Conservation (phyloP, 2,113 vertebrate species). For the Hippolais icterina region DNA sequence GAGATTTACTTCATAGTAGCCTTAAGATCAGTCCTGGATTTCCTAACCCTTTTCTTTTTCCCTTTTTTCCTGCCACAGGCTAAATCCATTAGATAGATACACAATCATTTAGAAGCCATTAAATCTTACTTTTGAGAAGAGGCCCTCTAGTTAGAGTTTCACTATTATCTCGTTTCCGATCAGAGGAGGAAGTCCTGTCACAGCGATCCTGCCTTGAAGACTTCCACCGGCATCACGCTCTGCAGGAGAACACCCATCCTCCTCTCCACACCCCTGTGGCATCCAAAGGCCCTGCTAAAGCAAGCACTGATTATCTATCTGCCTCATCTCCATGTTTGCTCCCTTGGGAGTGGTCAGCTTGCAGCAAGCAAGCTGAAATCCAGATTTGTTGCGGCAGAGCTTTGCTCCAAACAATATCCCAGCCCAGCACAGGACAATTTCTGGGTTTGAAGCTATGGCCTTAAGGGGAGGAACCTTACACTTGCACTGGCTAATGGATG, state of each 20-base stretch:
- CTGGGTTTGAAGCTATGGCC: background rate
- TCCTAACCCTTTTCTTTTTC: background rate
- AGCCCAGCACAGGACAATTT: background rate
- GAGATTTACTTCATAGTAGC: background rate
- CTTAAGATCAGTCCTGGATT: background rate
- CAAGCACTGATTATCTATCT: constrained; percentile 25
- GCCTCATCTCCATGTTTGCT: constrained; percentile 53
- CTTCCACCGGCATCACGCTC: constrained; percentile 40
- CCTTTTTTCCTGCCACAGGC: background rate
- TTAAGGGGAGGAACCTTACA: background rate
- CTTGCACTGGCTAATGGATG: background rate
- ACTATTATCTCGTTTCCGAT: constrained; percentile 73
- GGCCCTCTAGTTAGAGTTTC: constrained; percentile 64
- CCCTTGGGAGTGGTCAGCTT: constrained; percentile 1
- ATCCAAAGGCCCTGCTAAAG: constrained; percentile 43
- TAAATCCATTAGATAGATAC: background rate
- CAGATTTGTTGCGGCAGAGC: background rate
- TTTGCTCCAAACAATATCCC: background rate
- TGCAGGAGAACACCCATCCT: constrained; percentile 17
- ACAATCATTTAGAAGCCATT: background rate
- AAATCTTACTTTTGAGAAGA: background rate
- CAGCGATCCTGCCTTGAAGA: constrained; percentile 39
- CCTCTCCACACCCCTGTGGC: constrained; percentile 51
- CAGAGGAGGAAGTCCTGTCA: constrained; percentile 68
- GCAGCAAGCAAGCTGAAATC: constrained; percentile 34